Evolutionary conservation across 2,888 invertebrate species (phyloP).

Genomic region (Eupelmus urozonus): DNA sequence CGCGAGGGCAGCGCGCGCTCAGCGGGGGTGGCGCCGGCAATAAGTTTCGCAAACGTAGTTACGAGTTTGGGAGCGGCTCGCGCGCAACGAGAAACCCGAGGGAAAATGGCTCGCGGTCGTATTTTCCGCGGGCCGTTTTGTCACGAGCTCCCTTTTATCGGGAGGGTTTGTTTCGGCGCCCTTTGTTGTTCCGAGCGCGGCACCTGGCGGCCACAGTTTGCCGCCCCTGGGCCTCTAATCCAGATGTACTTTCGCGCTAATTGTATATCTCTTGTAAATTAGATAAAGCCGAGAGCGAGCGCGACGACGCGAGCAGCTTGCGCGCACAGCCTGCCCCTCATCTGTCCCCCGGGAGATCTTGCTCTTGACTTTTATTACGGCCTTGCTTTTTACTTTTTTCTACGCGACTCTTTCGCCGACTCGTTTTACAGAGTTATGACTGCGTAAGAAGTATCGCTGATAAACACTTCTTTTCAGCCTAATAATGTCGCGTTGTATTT

Average conservation of each 20-base stretch:
- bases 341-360: not conserved
- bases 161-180: constrained; percentile 7
- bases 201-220: too few relatives aligned
- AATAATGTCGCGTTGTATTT: too few relatives aligned
- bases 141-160: constrained; percentile 56
- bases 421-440: not conserved
- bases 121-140: constrained; percentile 51
- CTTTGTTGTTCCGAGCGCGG: constrained; percentile 7
- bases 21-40: too few relatives aligned
- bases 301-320: too few relatives aligned
- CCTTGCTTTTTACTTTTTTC: not conserved
- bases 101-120: constrained; percentile 45
- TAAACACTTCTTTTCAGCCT: too few relatives aligned
- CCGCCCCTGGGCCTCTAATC: constrained; percentile 41
- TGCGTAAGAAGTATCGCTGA: not conserved
- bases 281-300: constrained; percentile 23
- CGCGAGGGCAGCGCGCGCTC: not conserved
- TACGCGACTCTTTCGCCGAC: not conserved
- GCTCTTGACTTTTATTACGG: not conserved
- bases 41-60: constrained; percentile 50
- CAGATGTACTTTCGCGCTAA: constrained; percentile 50
- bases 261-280: constrained; percentile 55
- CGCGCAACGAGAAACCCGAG: constrained; percentile 13
- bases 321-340: not conserved
- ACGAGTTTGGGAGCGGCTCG: constrained; percentile 33